Base-by-base conservation (phyloP, 2,113 vertebrate species). In the Ranitomeya imitator region DNA sequence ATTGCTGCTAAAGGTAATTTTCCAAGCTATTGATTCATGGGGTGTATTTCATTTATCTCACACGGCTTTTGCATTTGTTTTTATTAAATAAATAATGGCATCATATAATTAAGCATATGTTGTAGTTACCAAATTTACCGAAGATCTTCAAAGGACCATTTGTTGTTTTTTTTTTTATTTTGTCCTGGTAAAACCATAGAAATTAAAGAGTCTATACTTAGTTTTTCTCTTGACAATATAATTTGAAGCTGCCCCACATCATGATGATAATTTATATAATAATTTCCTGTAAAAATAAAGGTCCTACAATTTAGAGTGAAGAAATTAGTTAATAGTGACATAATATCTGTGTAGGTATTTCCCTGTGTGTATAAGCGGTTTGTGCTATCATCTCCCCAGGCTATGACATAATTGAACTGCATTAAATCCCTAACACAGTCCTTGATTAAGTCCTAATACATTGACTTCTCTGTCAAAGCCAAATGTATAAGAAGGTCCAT, bases 401-500 rank as follows among this genome's bases (percentile, higher is more conserved):
- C 73, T 78, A 15, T 77, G 65, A 52, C 55, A 67, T 86, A 63
- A 86, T 79, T 78, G 74, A 37, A 65, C 74, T 54, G 57, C 57
- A 18, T n/a, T 86, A 65, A 86, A 65, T 86, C 61, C 37, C 23
- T 63, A 78, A 51, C 74, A 52, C n/a, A 54, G 23, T 65, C 59
- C 71, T 15, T 79, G 63, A 90, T 90, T 90, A 91, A 86, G 80
- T 87, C 90, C 18, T 89, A 90, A 90, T 79, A 21, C 51, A 65
- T 82, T 85, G 90, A 91, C 90, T 90, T 83, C 88, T 90, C 6
- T 59, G 67, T 90, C 85, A 79, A 81, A 86, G 71, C 37, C 91
- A 88, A 89, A 90, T 93, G 91, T 89, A 86, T 91, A 90, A 88
- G 88, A 94, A 93, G 92, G 51, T 31, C 89, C 92, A 89, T 85